Evolutionary conservation across 2,113 vertebrate species (phyloP), one percentile per base, ranked within the genome.

Genomic region (Genyomyrus donnyi): DNA sequence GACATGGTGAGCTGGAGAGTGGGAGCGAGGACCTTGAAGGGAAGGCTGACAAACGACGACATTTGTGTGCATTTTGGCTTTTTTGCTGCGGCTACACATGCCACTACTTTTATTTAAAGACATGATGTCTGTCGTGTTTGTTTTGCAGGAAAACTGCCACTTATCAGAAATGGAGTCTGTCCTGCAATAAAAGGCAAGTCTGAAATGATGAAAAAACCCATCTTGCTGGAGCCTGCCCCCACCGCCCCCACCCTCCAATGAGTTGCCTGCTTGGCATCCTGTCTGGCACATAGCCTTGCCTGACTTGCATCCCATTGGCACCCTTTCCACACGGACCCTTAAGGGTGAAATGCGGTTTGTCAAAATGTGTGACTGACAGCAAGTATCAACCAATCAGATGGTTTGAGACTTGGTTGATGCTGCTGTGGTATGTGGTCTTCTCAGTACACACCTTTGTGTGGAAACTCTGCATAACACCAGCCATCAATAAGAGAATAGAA

Each of bases 61-160:
- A 4, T 85, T 19, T 42, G 4, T 80, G 35, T 42, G 35, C n/a
- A 3, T 77, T 42, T 77, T 19, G 15, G 74, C 74, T 42, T 39
- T 7, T 39, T 39, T 39, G 27, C 31, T 19, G 74, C 2, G 17
- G 13, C 4, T 15, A 39, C 74, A 19, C 6, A 17, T 77, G 4
- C 70, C 3, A 0, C 70, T 15, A 1, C n/a, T 53, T 35, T 46
- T 31, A 21, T 50, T 50, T n/a, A 80, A 89, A 17, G 27, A 42
- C 27, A 19, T 53, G 17, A 53, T 1, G 3, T 21, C 74, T 7
- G 8, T 50, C 42, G 3, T 52, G 17, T 21, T 24, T 83, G 83
- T 50, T 17, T 92, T 74, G 52, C 93, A 97, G 96, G 97, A 97
- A 92, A 96, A 96, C 95, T 96, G 95, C 94, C 96, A 95, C 94